Conservation (phyloP, 2,797 vertebrate genomes). For the Myotis daubentonii region DNA sequence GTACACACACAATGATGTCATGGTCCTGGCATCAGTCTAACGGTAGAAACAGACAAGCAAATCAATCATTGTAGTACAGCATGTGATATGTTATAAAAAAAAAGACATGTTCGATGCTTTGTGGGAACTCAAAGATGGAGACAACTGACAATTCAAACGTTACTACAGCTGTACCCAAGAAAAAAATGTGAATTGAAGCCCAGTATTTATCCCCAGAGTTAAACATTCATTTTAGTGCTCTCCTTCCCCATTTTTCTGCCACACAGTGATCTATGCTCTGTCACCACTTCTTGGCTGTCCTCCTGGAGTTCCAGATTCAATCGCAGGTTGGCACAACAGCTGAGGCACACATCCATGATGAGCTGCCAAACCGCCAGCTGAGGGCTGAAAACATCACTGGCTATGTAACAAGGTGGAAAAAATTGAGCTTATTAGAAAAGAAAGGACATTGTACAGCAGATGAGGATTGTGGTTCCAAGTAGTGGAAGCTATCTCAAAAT, state of each 20-base stretch:
- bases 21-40: not conserved
- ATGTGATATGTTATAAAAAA: not conserved
- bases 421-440: constrained; percentile 19
- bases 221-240: not conserved
- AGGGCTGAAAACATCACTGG: constrained; percentile 26
- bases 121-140: not conserved
- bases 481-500: not conserved
- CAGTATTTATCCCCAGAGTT: not conserved
- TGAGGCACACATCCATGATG: not conserved
- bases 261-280: not conserved
- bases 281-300: not conserved
- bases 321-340: not conserved
- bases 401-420: not conserved
- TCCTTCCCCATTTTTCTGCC: constrained; percentile 3
- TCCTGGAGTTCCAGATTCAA: constrained; percentile 35
- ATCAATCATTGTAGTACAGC: not conserved
- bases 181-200: not conserved
- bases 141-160: not conserved
- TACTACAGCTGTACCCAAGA: not conserved
- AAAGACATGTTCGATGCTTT: not conserved
- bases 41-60: not conserved
- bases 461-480: not conserved
- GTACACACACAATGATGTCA: no score
- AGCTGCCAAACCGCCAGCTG: not conserved
- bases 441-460: not conserved